Percentiles rank a stretch among this genome's conserved stretches.
These are phyloP conservation scores for Metopolophium dirhodum DNA, from an alignment of 1,140 invertebrate genomes.

Conservation along the genomic window DNA sequence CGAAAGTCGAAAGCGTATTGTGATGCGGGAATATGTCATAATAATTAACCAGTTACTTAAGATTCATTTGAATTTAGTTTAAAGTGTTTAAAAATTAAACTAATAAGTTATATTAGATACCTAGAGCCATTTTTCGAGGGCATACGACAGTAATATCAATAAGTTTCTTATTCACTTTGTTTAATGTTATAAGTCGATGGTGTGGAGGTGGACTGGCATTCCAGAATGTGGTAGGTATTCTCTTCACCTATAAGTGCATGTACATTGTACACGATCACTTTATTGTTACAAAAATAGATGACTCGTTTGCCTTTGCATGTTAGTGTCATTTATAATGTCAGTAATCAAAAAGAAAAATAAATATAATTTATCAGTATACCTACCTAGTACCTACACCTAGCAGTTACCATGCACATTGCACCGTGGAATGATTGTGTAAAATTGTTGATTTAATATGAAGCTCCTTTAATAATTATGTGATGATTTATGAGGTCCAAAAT, in stretches of 20 bases:
- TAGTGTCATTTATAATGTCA: neutral
- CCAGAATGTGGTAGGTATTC: constrained; percentile 24
- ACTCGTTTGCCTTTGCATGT: constrained; percentile 41
- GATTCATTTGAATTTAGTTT: neutral
- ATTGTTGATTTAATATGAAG: neutral
- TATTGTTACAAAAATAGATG: constrained; percentile 42
- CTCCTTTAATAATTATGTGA: neutral
- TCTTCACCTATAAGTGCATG: too few species aligned
- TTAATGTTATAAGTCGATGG: neutral
- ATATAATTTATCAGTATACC: neutral
- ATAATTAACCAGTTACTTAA: neutral
- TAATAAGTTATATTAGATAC: neutral
- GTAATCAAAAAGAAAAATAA: neutral
- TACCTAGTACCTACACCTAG: too few species aligned
- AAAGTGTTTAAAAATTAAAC: neutral
- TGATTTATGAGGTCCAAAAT: neutral
- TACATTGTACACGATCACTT: neutral
- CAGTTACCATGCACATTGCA: neutral
- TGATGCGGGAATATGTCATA: neutral
- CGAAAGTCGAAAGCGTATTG: neutral
- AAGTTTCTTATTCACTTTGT: neutral
- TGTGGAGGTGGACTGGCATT: neutral
- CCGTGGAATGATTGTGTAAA: neutral
- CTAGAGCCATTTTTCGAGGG: neutral
- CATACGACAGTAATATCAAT: neutral